Base-by-base conservation (phyloP, 2,888 invertebrate genomes). In the Netelia inedita region DNA sequence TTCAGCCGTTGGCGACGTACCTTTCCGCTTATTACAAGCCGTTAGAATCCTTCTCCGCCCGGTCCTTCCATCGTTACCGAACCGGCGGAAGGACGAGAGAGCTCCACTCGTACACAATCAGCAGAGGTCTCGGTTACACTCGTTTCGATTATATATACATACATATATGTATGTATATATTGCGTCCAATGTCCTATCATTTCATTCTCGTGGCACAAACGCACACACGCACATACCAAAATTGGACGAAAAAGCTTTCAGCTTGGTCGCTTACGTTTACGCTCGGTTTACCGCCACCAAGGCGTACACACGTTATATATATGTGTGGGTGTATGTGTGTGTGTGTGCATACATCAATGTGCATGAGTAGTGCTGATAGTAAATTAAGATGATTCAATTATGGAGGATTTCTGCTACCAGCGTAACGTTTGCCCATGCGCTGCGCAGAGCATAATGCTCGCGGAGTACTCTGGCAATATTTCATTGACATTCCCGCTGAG, bases 1-100 rank as follows among this genome's bases (percentile, higher is more conserved):
- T 88, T 87, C 86, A 83, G 75, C 85, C 85, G 75, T 81, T 69
- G 84, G 86, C 84, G 85, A 86, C 85, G 75, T 85, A 86, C 80
- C 86, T 85, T 87, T 86, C 79, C 85, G 83, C 87, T 88, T 87
- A 88, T 88, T 88, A 88, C 88, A 75, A 79, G 78, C 86, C 85
- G 83, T 85, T 87, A 87, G 86, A 84, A 87, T 82, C 65, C 68
- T 63, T 72, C 66, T 75, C 46, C 69, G 43, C 53, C 14, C 23
- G n/a, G 59, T 57, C 69, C 73, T 35, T 35, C 35, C 21, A 83
- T 55, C 57, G 46, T 71, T 81, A 61, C 61, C 59, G 28, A 68
- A 59, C 23, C 71, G 53, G 35, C 53, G 69, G 61, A 74, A n/a
- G 78, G 68, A 79, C 75, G 61, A 79, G 63, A 69, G 35, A 66